These are phyloP conservation scores for Axis porcinus DNA, from an alignment of 2,113 vertebrate genomes.

Conservation along the genomic window DNA sequence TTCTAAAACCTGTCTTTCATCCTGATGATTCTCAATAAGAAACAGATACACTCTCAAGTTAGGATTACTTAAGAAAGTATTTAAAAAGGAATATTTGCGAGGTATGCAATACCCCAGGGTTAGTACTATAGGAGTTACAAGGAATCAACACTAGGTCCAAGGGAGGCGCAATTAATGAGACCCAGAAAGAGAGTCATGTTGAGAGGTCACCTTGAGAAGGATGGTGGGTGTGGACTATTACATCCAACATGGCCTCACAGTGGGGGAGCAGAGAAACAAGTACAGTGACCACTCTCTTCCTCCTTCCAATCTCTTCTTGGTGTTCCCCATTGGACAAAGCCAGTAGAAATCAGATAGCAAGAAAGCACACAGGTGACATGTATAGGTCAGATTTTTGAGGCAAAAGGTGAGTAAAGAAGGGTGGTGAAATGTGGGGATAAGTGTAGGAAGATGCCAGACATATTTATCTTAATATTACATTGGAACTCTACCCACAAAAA, in stretches of 20 bases:
- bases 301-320: not conserved
- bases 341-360: not conserved
- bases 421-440: not conserved
- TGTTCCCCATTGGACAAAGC: not conserved
- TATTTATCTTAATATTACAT: not conserved
- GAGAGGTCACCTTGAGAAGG: not conserved
- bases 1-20: not conserved
- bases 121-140: not conserved
- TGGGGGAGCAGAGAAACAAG: not conserved
- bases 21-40: not conserved
- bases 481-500: not conserved
- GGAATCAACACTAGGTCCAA: not conserved
- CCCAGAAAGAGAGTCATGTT: not conserved
- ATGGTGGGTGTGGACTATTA: not conserved
- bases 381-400: not conserved
- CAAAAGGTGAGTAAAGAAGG: not conserved
- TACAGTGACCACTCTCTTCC: not conserved
- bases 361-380: not conserved
- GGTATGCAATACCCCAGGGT: not conserved
- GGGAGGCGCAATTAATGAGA: not conserved
- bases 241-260: not conserved
- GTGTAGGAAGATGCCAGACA: accelerated
- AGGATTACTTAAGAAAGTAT: not conserved
- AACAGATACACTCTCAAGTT: not conserved
- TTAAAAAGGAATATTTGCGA: not conserved